These are phyloP conservation scores for Mus minutoides DNA, from an alignment of 2,797 vertebrate species.

Conservation along the genomic window DNA sequence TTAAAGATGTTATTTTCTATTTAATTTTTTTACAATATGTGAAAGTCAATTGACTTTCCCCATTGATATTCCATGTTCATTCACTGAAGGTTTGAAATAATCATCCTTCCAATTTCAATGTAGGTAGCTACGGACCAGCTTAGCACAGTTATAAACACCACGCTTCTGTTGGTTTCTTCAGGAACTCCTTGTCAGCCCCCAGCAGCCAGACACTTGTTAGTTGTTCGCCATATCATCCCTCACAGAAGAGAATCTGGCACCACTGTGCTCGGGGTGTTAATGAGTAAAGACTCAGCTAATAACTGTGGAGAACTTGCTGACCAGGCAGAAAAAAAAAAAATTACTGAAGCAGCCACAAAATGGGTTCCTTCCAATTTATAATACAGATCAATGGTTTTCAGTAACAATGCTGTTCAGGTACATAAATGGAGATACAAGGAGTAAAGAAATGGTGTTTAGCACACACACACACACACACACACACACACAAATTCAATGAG, in stretches of 20 bases:
- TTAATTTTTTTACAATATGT: not conserved
- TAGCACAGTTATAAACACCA: not conserved
- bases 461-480: not conserved
- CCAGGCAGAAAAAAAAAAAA: slow-evolving; percentile 53
- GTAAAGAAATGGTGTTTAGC: not conserved
- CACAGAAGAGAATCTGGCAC: not conserved
- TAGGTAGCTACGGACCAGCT: not conserved
- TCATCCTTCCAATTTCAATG: slow-evolving; percentile 8
- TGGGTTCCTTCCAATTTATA: not conserved
- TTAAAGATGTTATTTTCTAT: slow-evolving; percentile 16
- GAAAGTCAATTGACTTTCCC: not conserved
- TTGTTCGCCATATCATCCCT: not conserved
- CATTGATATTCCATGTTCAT: not conserved
- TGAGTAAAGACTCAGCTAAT: slow-evolving; percentile 21
- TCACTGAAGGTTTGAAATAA: slow-evolving; percentile 19
- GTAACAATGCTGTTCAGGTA: not conserved
- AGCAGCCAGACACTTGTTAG: slow-evolving; percentile 44
- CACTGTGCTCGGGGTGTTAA: slow-evolving; percentile 28
- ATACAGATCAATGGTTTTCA: not conserved
- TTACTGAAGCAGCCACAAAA: slow-evolving; percentile 3
- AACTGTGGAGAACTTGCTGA: not conserved
- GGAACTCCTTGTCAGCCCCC: not conserved
- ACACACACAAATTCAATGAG: not conserved
- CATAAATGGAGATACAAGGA: not conserved
- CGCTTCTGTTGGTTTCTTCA: not conserved